Conservation (phyloP, 2,797 vertebrate species). For the Hephaestus fuliginosus region DNA sequence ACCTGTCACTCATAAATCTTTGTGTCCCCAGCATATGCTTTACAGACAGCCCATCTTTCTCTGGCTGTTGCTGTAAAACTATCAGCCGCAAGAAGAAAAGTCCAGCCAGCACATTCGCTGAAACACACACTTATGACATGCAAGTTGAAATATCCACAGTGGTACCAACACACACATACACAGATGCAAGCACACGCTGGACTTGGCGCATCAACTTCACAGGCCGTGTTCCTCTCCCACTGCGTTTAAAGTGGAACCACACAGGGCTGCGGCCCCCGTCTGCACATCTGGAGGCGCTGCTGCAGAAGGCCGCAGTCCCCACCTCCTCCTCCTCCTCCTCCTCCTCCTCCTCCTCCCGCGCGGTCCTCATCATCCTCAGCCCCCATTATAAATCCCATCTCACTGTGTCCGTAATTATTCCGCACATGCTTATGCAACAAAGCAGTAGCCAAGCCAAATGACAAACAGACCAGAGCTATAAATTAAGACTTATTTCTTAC, state of each 20-base stretch:
- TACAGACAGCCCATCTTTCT: conserved; percentile 70
- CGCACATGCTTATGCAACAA: conserved; percentile 82
- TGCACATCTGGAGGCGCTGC: conserved; percentile 76
- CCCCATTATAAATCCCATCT: conserved; percentile 79
- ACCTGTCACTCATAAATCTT: conserved; percentile 73
- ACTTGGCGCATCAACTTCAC: conserved; percentile 69
- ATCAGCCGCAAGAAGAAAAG: conserved; percentile 58
- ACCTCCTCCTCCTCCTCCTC: conserved; percentile 18
- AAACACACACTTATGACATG: conserved; percentile 61
- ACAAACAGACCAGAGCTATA: conserved; percentile 86
- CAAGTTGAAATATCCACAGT: conserved; percentile 69
- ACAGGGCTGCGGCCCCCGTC: conserved; percentile 50
- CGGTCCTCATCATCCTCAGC: conserved; percentile 66
- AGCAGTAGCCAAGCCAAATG: conserved; percentile 87
- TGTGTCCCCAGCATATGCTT: conserved; percentile 67
- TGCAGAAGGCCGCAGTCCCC: conserved; percentile 52
- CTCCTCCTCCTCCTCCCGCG: conserved; percentile 21
- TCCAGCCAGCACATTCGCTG: conserved; percentile 58
- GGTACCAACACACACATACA: conserved; percentile 41
- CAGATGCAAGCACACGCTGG: conserved; percentile 31
- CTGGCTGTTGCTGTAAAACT: conserved; percentile 67
- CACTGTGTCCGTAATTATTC: conserved; percentile 82
- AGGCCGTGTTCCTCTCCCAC: conserved; percentile 71
- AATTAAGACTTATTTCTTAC: conserved; percentile 83
- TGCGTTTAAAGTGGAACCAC: conserved; percentile 79